Percentiles rank a stretch among this genome's conserved stretches.
Evolutionary conservation across 1,140 invertebrate genomes (phyloP).

Genomic region (Drosophila truncata): DNA sequence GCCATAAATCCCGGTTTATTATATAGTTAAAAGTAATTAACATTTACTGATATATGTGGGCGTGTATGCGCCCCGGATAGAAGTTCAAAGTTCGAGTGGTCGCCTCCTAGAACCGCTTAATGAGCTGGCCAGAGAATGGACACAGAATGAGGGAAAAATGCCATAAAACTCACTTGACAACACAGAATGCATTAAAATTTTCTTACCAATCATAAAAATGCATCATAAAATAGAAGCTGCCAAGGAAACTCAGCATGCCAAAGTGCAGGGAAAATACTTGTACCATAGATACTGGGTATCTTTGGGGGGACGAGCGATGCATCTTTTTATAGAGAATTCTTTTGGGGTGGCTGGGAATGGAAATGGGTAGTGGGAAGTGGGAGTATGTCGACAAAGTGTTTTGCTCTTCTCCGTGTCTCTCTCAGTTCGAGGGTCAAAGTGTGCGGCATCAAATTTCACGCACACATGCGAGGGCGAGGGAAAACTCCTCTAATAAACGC

Average conservation of each 20-base stretch:
- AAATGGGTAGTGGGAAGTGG: no score
- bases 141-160: conserved; percentile 14
- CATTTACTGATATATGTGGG: conserved; percentile 27
- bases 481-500: conserved; percentile 32
- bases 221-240: conserved; percentile 73
- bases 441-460: conserved; percentile 59
- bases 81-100: conserved; percentile 35
- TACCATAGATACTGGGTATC: conserved; percentile 13
- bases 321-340: conserved; percentile 64
- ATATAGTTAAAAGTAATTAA: conserved; percentile 45
- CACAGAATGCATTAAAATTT: conserved; percentile 74
- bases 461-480: conserved; percentile 32
- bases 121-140: conserved; percentile 32
- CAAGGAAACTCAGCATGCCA: conserved; percentile 43
- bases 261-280: conserved; percentile 22
- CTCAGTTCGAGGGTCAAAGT: conserved; percentile 58
- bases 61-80: neutral
- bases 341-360: conserved; percentile 43
- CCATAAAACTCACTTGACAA: conserved; percentile 68
- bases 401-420: conserved; percentile 36
- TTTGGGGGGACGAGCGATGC: conserved; percentile 31
- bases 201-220: conserved; percentile 70
- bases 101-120: conserved; percentile 17
- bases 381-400: conserved; percentile 67
- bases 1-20: conserved; percentile 21